Evolutionary conservation across 2,113 vertebrate genomes (phyloP).

Genomic region (Pelusios castaneus): DNA sequence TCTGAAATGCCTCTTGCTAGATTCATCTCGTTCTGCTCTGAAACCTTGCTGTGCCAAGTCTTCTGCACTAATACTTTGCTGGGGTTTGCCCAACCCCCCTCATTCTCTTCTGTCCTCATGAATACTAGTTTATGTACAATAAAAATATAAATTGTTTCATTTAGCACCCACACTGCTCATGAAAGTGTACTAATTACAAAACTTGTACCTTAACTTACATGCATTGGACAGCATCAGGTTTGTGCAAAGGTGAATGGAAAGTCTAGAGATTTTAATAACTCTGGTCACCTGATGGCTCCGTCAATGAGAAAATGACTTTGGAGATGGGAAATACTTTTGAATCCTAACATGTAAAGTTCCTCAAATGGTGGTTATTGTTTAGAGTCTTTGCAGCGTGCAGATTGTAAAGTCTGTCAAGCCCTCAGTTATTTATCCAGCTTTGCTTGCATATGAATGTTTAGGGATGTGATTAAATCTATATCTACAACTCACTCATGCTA

Average conservation of each 20-base stretch:
- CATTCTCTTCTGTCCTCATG: neutral
- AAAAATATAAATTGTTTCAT: neutral
- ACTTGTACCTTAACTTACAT: neutral
- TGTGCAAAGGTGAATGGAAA: neutral
- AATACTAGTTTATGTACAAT: neutral
- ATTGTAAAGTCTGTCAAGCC: neutral
- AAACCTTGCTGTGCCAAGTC: neutral
- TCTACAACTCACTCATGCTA: neutral
- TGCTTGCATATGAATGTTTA: neutral
- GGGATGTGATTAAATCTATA: neutral
- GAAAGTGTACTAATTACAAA: neutral
- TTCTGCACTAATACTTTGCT: neutral
- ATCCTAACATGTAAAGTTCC: neutral
- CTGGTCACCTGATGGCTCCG: neutral
- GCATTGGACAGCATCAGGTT: rapidly evolving
- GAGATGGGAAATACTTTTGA: neutral
- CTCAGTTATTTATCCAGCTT: neutral
- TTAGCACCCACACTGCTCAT: neutral
- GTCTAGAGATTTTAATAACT: neutral
- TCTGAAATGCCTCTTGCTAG: neutral
- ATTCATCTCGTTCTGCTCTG: neutral
- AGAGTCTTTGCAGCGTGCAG: neutral
- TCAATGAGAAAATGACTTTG: neutral
- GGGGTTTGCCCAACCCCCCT: neutral
- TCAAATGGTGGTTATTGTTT: neutral